Conservation (phyloP, 2,797 vertebrate species). For the Megalops cyprinoides region DNA sequence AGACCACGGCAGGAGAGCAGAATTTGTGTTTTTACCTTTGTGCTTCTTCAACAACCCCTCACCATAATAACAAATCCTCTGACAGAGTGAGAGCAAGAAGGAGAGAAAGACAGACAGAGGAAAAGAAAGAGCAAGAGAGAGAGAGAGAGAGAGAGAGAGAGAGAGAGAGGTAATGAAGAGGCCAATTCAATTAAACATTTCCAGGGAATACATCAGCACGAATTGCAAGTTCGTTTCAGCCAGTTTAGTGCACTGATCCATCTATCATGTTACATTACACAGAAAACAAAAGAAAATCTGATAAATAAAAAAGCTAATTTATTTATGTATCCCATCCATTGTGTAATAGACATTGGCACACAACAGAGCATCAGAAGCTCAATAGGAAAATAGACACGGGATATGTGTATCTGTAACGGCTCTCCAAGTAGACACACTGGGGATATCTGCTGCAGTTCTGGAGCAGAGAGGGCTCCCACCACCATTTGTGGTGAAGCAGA, state of each 20-base stretch:
- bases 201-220: slow-evolving; percentile 14
- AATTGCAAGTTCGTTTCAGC: slow-evolving; percentile 24
- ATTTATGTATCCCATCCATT: slow-evolving; percentile 12
- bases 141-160: slow-evolving; percentile 11
- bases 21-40: no score
- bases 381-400: neutral
- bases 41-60: slow-evolving; percentile 8
- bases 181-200: slow-evolving; percentile 19
- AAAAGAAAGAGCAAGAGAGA: neutral
- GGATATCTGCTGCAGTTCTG: no score
- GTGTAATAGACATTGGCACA: slow-evolving; percentile 18
- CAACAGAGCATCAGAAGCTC: slow-evolving; percentile 1
- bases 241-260: slow-evolving; percentile 19
- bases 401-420: neutral
- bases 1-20: slow-evolving; percentile 36
- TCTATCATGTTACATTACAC: slow-evolving; percentile 15
- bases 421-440: neutral
- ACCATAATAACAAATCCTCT: no score
- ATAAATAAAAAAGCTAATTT: slow-evolving; percentile 25
- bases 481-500: no score
- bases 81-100: neutral
- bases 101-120: neutral
- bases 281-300: slow-evolving; percentile 33
- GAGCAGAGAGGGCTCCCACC: no score
- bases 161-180: slow-evolving; percentile 8